These are phyloP conservation scores for Ctenicera cuprea DNA, from an alignment of 2,888 invertebrate species.

Conservation along the genomic window DNA sequence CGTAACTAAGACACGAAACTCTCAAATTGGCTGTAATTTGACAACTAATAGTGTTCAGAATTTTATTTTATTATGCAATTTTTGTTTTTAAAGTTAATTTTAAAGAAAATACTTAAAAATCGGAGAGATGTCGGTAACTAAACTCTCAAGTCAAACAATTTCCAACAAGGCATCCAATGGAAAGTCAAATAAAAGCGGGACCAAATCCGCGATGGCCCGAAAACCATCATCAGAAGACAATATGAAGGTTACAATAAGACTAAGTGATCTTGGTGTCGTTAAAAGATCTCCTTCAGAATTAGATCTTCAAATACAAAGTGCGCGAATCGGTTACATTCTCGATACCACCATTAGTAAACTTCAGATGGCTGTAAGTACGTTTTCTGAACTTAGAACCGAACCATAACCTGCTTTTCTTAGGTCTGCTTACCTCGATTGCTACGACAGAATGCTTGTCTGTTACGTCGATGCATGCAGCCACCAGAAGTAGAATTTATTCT, in stretches of 20 bases:
- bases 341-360: constrained; percentile 20
- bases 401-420: neutral
- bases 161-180: neutral
- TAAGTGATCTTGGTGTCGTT: constrained; percentile 32
- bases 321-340: constrained; percentile 68
- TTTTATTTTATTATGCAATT: too few species aligned
- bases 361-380: constrained; percentile 24
- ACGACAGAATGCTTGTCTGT: neutral
- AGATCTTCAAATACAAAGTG: constrained; percentile 39
- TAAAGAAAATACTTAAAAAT: too few species aligned
- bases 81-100: too few species aligned
- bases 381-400: neutral
- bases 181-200: neutral
- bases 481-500: constrained; percentile 53
- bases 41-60: too few species aligned
- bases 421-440: constrained; percentile 1
- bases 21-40: neutral
- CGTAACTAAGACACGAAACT: neutral
- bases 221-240: neutral
- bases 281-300: constrained; percentile 10
- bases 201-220: neutral
- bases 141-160: neutral
- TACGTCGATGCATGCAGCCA: neutral
- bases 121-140: too few species aligned
- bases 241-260: constrained; percentile 12